Percentiles rank a stretch among this genome's conserved stretches.
These are phyloP conservation scores for Heliconius sara DNA, from an alignment of 2,888 invertebrate genomes.

Conservation along the genomic window DNA sequence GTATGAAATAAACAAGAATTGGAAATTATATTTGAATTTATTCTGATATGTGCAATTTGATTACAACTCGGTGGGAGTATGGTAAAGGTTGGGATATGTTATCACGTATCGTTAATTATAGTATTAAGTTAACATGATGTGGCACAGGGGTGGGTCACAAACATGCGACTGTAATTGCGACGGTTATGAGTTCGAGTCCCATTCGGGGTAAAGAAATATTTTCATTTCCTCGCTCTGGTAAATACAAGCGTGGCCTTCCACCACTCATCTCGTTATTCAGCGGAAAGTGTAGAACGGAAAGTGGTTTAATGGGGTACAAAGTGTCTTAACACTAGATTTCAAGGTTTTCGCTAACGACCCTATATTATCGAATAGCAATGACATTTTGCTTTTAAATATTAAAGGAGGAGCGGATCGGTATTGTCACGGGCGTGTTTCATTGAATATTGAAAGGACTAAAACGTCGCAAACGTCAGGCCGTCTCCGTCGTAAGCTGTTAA, in stretches of 20 bases:
- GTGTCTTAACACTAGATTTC: too few relatives aligned
- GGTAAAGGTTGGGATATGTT: neutral
- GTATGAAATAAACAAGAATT: conserved; percentile 14
- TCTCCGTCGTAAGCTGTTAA: conserved; percentile 35
- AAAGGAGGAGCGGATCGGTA: neutral
- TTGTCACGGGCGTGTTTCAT: conserved; percentile 10
- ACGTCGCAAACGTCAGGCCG: conserved; percentile 19
- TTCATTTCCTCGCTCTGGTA: neutral
- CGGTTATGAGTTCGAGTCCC: neutral
- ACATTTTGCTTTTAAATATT: neutral
- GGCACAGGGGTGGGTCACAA: too few relatives aligned
- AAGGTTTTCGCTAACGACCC: neutral
- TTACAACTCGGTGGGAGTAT: neutral
- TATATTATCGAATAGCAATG: neutral
- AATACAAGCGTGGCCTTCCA: neutral
- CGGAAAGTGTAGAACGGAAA: too few relatives aligned
- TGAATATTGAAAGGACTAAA: conserved; percentile 20
- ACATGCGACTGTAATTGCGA: neutral
- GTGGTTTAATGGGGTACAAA: too few relatives aligned
- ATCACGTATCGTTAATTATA: neutral
- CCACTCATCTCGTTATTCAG: neutral
- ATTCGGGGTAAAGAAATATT: neutral
- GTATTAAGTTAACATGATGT: neutral
- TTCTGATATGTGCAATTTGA: neutral
- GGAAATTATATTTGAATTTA: conserved; percentile 11